Evolutionary conservation across 2,113 vertebrate genomes (phyloP).

Genomic region (Ceuthmochares aereus): DNA sequence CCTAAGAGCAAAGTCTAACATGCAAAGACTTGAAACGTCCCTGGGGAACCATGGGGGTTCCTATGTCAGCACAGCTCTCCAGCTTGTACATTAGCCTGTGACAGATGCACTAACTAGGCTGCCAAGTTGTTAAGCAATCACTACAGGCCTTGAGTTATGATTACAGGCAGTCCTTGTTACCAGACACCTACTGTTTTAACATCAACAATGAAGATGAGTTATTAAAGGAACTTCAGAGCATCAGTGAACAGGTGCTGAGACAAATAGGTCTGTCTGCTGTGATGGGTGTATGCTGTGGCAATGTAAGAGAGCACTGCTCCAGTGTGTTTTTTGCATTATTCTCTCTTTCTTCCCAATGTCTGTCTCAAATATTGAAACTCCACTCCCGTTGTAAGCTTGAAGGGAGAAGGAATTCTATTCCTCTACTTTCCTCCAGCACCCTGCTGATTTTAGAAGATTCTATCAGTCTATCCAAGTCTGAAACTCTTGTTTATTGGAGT

Average conservation of each 20-base stretch:
- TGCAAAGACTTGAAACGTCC: neutral
- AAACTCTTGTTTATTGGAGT: neutral
- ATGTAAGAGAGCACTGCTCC: neutral
- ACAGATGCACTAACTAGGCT: neutral
- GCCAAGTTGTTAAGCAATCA: neutral
- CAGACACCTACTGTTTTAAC: constrained; percentile 3
- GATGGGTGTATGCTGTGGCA: neutral
- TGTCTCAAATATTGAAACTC: neutral
- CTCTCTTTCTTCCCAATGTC: neutral
- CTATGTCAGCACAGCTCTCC: neutral
- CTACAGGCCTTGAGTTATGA: neutral
- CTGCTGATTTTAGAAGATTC: neutral
- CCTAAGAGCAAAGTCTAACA: neutral
- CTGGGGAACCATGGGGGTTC: neutral
- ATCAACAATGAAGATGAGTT: constrained; percentile 4
- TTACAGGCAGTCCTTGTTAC: neutral
- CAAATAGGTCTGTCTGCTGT: neutral
- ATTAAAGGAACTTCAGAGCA: neutral
- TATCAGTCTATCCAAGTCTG: neutral
- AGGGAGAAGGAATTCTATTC: neutral
- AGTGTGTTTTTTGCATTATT: neutral
- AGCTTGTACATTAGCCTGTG: neutral
- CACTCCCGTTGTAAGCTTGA: neutral
- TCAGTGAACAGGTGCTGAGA: neutral
- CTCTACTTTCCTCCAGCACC: neutral